Base-by-base conservation (phyloP, 1,140 invertebrate species). In the Eupristina koningsbergeri region DNA sequence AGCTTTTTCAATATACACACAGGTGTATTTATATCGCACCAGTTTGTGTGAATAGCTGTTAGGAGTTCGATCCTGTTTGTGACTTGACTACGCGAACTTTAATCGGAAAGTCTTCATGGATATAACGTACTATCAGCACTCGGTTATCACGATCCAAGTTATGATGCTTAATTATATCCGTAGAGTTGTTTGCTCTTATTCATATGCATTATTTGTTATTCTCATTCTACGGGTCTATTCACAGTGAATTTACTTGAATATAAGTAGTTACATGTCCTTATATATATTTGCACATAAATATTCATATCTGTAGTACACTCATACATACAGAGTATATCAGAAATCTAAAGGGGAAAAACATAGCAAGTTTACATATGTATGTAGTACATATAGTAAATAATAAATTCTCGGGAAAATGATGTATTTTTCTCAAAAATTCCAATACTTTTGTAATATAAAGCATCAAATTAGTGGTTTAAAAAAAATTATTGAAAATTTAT, bases 81-180 rank as follows among this genome's bases (percentile, higher is more conserved):
- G 36, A 71, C 67, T 41, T 3, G 67, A 41, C 36, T 41, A 41
- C 36, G 67, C n/a, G 41, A 71, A 71, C 1, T 71, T 71, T 71
- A 26, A 71, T 6, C 39, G 9, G 7, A 36, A 15, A 71, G 67
- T 26, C n/a, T 71, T 67, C 31, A 22, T 22, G 64, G 17, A 22
- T 7, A 36, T 17, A 1, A 41, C 34, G 19, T 71, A 26, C 36
- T 71, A 36, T 41, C 22, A 22, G 67, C 39, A 71, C 67, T 71
- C 67, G 36, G 36, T 41, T 71, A 71, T 71, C 67, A 71, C 41
- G 67, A 71, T 71, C 36, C 67, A 41, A 71, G 22, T 71, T 41
- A 71, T 71, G 41, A 71, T 71, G 39, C 22, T 41, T 36, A 22
- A 36, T 71, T 71, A 71, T 71, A 41, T n/a, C 36, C 39, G 22